phyloP scores from a whole-genome alignment of 2,113 vertebrate species.

The Cnemophilus loriae region DNA sequence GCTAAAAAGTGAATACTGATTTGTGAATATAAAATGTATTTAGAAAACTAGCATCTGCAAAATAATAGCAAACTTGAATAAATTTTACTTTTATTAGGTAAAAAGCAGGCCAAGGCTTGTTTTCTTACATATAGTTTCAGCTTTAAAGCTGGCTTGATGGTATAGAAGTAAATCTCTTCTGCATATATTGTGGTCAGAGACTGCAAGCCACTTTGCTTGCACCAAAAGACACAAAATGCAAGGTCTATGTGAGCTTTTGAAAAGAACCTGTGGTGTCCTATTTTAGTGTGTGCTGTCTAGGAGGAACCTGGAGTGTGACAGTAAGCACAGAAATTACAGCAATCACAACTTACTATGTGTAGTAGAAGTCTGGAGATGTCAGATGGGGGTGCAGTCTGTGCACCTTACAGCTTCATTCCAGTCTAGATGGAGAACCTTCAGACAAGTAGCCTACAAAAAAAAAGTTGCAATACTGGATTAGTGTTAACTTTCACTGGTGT shows the following conservation, averaged over 20 bases:
- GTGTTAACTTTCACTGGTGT: background rate
- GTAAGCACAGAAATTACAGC: background rate
- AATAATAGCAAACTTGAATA: background rate
- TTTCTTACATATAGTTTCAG: background rate
- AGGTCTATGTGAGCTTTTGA: background rate
- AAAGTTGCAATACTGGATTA: rapidly evolving
- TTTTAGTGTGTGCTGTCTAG: background rate
- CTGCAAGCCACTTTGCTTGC: background rate
- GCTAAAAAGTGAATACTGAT: background rate
- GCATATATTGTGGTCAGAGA: background rate
- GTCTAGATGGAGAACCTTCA: background rate
- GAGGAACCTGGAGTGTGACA: background rate
- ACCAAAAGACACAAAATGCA: background rate
- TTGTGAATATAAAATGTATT: background rate
- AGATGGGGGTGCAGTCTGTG: background rate
- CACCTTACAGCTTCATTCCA: background rate
- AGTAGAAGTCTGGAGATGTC: background rate
- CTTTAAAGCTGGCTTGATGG: background rate
- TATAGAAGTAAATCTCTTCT: background rate
- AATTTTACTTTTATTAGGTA: too few species aligned
- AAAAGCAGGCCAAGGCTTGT: background rate
- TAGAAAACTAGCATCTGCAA: background rate
- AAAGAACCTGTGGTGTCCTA: background rate
- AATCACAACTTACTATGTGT: background rate
- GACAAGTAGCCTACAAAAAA: background rate